Base-by-base conservation (phyloP, 2,888 invertebrate genomes). In the Coleophora flavipennella region DNA sequence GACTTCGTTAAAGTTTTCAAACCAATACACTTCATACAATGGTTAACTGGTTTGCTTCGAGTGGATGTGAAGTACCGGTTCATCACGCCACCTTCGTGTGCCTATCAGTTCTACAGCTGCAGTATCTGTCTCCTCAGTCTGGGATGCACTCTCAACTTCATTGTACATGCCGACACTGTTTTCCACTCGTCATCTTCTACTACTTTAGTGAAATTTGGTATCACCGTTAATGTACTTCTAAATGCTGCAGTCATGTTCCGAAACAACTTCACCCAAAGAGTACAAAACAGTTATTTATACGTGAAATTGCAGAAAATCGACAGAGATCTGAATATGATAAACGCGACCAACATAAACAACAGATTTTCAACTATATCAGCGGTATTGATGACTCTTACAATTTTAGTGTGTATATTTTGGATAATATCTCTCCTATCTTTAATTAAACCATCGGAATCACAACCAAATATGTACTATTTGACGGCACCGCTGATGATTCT, bases 251-350 rank as follows among this genome's bases (percentile, higher is more conserved):
- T 39, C 2, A 36, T 41, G 3, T 39, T 33, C 29, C 35, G 35
- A 44, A 8, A 11, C 45, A 13, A 43, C 50, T 0, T 67, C 51
- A 35, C 55, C 2, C 48, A 59, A 2, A 46, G 44, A 1, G 71
- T 72, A 41, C 55, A 59, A 0, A 50, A 57, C 38, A 59, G 67
- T 36, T 57, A 65, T 3, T 67, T 75, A 35, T 59, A 58, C n/a
- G 50, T 73, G 0, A 57, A 62, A 48, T 50, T 75, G 34, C 75
- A 79, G 50, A 55, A 65, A 44, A 59, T 77, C 3, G 74, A 78
- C 36, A 59, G 69, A 12, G 44, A 20, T 20, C 20, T 20, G 3
- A 20, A 20, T 20, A 20, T 20, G 20, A 20, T 20, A 20, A 20
- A 20, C 6, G 3, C 20, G 3, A 20, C 20, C 6, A 20, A 20